Base-by-base conservation (phyloP, 2,113 vertebrate genomes). In the Sinocyclocheilus rhinocerous region DNA sequence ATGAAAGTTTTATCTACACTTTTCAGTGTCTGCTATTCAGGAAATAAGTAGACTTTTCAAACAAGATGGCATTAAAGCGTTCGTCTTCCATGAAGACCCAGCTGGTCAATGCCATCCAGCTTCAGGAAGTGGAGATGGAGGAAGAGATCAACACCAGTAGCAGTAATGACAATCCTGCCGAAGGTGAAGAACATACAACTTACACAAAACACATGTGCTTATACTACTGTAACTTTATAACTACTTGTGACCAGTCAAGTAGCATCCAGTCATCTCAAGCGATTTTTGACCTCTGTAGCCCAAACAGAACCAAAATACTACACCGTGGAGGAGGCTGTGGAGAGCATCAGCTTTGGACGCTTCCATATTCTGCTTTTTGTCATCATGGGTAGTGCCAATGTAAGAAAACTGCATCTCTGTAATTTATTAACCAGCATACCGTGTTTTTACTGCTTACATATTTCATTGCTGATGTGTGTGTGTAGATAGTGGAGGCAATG, bases 361-460 rank as follows among this genome's bases (percentile, higher is more conserved):
- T 99, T 99, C 77, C 97, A 99, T 90, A 63, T 99, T 8, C 45
- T 96, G 16, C 94, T 99, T 4, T 98, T 98, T 55, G 48, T 97
- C 67, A 97, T 99, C 88, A 97, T 99, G 97, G 98, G 98, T 33
- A 97, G 97, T 87, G 94, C 97, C 0, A 97, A 92, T 72, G 97
- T 99, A 92, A 92, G 96, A 92, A 15, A 6, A 22, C 20, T 52
- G 18, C 87, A 4, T 70, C 5, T 72, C 15, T 75, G 18, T 73
- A 42, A 72, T 18, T 57, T 5, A 13, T 50, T 57, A 13, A 15
- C 61, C 8, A 48, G 45, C 11, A 48, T 48, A 36, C 8, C 36
- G 33, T 57, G 13, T 42, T 26, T 52, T 4, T 48, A 48, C 16
- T 39, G 45, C 12, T 67, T 48, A 5, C 42, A 39, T 61, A 18